Conservation (phyloP, 2,113 vertebrate genomes). For the Periophthalmodon schlosseri region DNA sequence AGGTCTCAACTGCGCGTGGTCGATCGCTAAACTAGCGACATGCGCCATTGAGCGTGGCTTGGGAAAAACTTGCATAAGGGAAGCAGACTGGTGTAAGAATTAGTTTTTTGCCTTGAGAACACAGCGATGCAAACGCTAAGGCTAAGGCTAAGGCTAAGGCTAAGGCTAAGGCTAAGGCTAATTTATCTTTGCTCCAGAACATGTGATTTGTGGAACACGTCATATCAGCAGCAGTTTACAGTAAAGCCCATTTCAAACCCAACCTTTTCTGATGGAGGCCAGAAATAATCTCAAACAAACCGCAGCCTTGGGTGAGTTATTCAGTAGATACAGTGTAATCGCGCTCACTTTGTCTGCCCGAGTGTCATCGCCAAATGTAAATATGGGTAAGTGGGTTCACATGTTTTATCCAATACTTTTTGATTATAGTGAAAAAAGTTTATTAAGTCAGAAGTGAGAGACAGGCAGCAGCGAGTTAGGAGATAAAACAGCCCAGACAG, state of each 20-base stretch:
- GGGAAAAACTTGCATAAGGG: too few species aligned
- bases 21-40: too few species aligned
- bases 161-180: too few species aligned
- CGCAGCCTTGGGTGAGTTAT: neutral
- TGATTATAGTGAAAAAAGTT: neutral
- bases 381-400: conserved; percentile 3
- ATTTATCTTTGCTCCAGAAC: neutral
- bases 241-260: neutral
- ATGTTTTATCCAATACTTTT: neutral
- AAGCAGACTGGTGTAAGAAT: too few species aligned
- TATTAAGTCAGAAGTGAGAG: conserved; percentile 10
- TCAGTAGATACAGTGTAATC: neutral
- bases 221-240: neutral
- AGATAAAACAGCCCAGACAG: conserved; percentile 38
- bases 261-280: conserved; percentile 2
- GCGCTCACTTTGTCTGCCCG: too few species aligned
- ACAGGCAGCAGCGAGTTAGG: conserved; percentile 15
- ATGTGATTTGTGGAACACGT: neutral
- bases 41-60: too few species aligned
- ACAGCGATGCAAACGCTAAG: too few species aligned
- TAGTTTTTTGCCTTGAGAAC: too few species aligned
- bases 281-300: neutral
- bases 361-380: neutral
- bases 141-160: too few species aligned
- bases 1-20: too few species aligned